Percentiles rank a stretch among this genome's conserved stretches.
Conservation (phyloP, 2,113 vertebrate genomes). For the Sorex araneus region DNA sequence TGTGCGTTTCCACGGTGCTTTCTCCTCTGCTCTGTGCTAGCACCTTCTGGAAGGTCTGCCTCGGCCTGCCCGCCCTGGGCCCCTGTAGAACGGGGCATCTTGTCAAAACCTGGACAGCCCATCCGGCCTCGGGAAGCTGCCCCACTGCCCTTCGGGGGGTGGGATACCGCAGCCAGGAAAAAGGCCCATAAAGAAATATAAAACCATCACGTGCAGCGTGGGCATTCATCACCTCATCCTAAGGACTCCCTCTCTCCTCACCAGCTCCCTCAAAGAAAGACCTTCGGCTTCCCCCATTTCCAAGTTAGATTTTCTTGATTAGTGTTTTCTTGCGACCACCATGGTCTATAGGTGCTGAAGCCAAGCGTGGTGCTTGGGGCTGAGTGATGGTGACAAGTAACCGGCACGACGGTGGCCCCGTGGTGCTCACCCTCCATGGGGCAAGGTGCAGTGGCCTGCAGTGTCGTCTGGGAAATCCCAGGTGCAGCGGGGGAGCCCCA, state of each 20-base stretch:
- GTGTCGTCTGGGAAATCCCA: too few species aligned
- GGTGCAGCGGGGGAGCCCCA: too few species aligned
- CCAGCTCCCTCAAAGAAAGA: not conserved
- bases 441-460: too few species aligned
- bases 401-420: too few species aligned
- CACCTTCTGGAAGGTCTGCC: not conserved
- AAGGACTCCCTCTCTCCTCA: not conserved
- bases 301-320: not conserved
- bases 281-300: not conserved
- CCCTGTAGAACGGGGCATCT: not conserved
- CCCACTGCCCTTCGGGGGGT: fast-evolving
- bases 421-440: too few species aligned
- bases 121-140: not conserved
- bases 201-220: too few species aligned
- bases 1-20: conserved; percentile 70
- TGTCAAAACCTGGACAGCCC: fast-evolving
- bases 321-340: too few species aligned
- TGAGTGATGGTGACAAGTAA: too few species aligned
- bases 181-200: not conserved
- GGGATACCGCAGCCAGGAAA: not conserved
- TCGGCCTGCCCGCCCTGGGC: not conserved
- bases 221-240: not conserved
- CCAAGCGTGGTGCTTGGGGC: too few species aligned
- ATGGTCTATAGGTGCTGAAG: too few species aligned
- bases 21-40: too few species aligned